These are phyloP conservation scores for Zoanthus gigantus DNA, from an alignment of 92 coral and sea anemone species.

Conservation along the genomic window DNA sequence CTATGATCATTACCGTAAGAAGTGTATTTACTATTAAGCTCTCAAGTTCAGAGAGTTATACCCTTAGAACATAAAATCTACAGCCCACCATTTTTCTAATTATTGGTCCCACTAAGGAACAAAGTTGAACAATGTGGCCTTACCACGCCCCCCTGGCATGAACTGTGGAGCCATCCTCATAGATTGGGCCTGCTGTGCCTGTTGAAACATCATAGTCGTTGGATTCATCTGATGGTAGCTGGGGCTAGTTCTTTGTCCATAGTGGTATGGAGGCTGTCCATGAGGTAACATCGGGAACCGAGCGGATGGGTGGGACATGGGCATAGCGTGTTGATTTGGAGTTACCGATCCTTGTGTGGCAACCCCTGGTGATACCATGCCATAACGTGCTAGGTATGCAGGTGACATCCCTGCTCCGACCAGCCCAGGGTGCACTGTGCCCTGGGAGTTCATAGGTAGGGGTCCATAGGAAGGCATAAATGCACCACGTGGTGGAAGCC, in stretches of 20 bases:
- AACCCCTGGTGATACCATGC: constrained; percentile 63
- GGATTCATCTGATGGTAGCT: constrained; percentile 58
- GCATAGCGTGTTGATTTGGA: constrained; percentile 62
- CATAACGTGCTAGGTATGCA: constrained; percentile 38
- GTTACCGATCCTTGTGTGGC: constrained; percentile 58
- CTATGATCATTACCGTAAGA: no score
- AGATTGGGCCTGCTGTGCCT: constrained; percentile 34
- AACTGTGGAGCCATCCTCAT: constrained; percentile 47
- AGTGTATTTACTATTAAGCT: no score
- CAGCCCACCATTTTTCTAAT: no score
- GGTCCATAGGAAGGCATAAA: constrained; percentile 57
- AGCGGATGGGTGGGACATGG: constrained; percentile 57
- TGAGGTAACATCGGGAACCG: constrained; percentile 75
- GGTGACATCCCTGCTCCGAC: constrained; percentile 59
- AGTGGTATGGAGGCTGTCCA: constrained; percentile 68
- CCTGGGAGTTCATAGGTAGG: constrained; percentile 55
- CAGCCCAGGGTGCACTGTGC: constrained; percentile 56
- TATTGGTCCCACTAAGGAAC: neutral
- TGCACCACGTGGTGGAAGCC: constrained; percentile 42
- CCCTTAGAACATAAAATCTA: no score
- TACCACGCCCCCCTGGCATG: constrained; percentile 30
- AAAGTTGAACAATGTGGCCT: neutral
- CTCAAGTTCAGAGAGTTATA: no score
- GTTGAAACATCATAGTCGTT: constrained; percentile 36
- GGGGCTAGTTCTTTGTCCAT: constrained; percentile 66